phyloP scores from a whole-genome alignment of 2,113 vertebrate species.

The Trichomycterus rosablanca region DNA sequence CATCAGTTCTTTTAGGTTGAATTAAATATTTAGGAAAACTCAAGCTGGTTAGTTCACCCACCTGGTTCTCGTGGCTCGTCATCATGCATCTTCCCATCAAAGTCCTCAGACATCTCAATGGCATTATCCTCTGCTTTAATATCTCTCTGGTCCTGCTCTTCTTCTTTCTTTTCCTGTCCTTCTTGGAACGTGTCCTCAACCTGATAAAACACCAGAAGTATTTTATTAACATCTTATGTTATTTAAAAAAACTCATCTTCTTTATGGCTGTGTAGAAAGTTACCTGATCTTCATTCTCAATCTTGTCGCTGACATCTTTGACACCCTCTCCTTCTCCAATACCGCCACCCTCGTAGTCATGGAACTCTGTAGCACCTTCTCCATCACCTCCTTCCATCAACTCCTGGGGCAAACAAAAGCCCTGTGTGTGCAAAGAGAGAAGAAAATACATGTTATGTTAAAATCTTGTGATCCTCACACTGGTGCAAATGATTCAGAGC shows the following conservation, averaged over 20 bases:
- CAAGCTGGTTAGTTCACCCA: conserved; percentile 47
- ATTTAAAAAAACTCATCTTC: no score
- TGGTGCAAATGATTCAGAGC: no score
- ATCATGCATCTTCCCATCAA: conserved; percentile 89
- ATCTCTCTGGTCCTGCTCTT: conserved; percentile 78
- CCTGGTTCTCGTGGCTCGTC: conserved; percentile 79
- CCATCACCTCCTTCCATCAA: conserved; percentile 77
- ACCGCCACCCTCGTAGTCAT: conserved; percentile 88
- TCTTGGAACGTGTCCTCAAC: conserved; percentile 87
- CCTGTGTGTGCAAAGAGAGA: no score
- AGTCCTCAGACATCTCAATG: conserved; percentile 97
- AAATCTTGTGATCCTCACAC: no score
- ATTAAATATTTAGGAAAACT: no score
- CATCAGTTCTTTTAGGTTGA: no score
- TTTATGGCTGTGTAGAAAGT: no score
- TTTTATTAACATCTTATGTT: background rate
- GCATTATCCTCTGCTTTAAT: conserved; percentile 90
- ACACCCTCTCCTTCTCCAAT: conserved; percentile 90
- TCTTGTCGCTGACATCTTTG: conserved; percentile 94
- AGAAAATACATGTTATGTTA: no score
- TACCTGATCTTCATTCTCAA: conserved; percentile 96
- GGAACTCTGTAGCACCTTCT: conserved; percentile 86
- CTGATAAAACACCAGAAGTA: conserved; percentile 56
- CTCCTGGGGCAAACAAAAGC: conserved; percentile 93
- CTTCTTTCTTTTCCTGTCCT: conserved; percentile 82